Evolutionary conservation across 2,888 invertebrate genomes (phyloP).

Genomic region (Psococerastis gibbosa): DNA sequence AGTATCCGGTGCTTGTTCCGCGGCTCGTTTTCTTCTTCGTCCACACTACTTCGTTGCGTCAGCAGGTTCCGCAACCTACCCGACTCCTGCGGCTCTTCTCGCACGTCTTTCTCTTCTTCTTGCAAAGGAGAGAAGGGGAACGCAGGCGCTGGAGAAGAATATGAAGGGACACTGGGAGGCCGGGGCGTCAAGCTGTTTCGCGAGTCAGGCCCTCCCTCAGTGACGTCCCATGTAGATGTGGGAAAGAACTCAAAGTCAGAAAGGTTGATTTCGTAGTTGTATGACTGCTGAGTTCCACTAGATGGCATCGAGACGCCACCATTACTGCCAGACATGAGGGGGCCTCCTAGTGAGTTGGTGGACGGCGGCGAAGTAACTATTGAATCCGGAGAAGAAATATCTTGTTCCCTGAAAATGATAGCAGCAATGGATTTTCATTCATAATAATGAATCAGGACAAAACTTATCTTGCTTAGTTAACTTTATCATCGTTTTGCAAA

Average conservation of each 20-base stretch:
- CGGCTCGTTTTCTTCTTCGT: slow-evolving; percentile 17
- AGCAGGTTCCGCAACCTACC: slow-evolving; percentile 39
- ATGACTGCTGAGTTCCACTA: slow-evolving; percentile 15
- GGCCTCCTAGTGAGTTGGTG: slow-evolving; percentile 18
- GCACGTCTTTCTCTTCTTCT: slow-evolving; percentile 30
- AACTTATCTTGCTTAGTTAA: no score
- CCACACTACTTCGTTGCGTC: slow-evolving; percentile 22
- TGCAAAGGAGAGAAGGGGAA: slow-evolving; percentile 44
- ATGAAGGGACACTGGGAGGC: slow-evolving; percentile 32
- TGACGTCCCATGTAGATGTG: slow-evolving; percentile 37
- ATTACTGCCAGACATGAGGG: slow-evolving; percentile 16
- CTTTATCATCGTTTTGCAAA: no score
- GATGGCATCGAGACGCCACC: slow-evolving; percentile 12
- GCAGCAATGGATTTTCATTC: no score
- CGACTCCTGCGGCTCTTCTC: slow-evolving; percentile 31
- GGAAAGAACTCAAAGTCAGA: slow-evolving; percentile 43
- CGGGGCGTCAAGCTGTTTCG: slow-evolving; percentile 38
- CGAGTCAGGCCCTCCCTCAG: slow-evolving; percentile 28
- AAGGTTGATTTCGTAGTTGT: slow-evolving; percentile 31
- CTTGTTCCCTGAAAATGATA: slow-evolving; percentile 11
- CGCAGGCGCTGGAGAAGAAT: slow-evolving; percentile 28
- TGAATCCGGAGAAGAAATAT: slow-evolving; percentile 2
- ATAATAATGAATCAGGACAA: no score
- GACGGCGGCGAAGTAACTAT: neutral
- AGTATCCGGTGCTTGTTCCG: slow-evolving; percentile 32